Conservation (phyloP, 1,140 invertebrate genomes). For the Neodiprion virginianus region DNA sequence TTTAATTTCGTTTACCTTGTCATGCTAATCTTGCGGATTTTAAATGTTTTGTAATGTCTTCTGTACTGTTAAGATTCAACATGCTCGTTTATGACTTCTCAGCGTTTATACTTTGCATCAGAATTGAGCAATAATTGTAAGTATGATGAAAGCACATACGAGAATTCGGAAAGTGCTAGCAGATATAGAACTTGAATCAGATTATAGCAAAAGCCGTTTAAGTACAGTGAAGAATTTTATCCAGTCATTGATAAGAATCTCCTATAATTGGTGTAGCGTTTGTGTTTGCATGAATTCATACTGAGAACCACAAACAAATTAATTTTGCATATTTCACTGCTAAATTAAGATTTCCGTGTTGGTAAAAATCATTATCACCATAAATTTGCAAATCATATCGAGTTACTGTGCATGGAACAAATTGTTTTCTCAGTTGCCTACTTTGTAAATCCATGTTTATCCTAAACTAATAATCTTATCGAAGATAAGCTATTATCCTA, state of each 20-base stretch:
- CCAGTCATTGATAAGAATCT: neutral
- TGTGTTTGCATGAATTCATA: neutral
- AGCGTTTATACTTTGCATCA: too few species aligned
- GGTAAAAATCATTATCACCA: neutral
- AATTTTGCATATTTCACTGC: neutral
- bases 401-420: neutral
- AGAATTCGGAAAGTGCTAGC: too few species aligned
- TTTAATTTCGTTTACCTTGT: too few species aligned
- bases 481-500: conserved; percentile 25
- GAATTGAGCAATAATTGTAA: too few species aligned
- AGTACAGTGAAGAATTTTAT: neutral
- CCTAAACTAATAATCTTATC: conserved; percentile 25
- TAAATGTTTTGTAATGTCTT: too few species aligned
- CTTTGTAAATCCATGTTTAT: conserved; percentile 51
- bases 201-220: too few species aligned
- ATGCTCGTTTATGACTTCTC: too few species aligned
- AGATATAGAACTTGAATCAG: too few species aligned
- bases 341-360: neutral
- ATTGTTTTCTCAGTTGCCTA: conserved; percentile 21
- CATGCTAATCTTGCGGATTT: too few species aligned
- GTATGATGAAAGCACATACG: too few species aligned
- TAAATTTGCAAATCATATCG: too few species aligned
- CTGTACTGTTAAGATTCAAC: too few species aligned
- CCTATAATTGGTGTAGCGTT: neutral
- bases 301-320: neutral